Percentiles rank a stretch among this genome's conserved stretches.
Conservation (phyloP, 1,140 invertebrate genomes). For the Trichonephila inaurata region DNA sequence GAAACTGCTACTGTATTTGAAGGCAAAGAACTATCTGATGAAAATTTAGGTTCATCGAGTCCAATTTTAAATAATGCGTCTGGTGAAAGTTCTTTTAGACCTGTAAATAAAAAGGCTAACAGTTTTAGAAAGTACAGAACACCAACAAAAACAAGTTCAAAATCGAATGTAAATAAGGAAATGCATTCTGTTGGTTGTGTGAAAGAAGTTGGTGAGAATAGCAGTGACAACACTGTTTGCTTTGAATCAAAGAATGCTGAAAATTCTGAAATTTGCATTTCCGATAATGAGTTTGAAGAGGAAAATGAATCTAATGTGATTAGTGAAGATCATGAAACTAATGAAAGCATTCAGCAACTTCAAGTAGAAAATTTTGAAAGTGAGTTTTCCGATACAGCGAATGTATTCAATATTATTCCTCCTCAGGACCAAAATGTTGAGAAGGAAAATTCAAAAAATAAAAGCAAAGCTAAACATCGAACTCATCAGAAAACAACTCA, state of each 20-base stretch:
- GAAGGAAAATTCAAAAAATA: background rate
- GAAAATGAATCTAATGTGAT: background rate
- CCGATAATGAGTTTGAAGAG: background rate
- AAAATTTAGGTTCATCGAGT: background rate
- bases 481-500: conserved; percentile 24
- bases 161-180: background rate
- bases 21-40: background rate
- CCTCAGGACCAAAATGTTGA: background rate
- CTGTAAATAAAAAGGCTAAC: background rate
- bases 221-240: background rate
- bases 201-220: background rate
- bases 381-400: background rate
- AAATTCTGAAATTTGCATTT: background rate
- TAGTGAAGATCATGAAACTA: background rate
- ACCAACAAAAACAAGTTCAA: background rate
- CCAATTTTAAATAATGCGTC: background rate
- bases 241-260: background rate
- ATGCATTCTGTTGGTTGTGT: background rate
- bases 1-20: background rate
- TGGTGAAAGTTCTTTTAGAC: background rate
- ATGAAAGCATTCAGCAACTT: background rate
- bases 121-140: background rate
- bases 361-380: background rate
- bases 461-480: background rate
- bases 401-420: background rate